These are phyloP conservation scores for Cynaeus angustus DNA, from an alignment of 2,888 invertebrate species.

Conservation along the genomic window DNA sequence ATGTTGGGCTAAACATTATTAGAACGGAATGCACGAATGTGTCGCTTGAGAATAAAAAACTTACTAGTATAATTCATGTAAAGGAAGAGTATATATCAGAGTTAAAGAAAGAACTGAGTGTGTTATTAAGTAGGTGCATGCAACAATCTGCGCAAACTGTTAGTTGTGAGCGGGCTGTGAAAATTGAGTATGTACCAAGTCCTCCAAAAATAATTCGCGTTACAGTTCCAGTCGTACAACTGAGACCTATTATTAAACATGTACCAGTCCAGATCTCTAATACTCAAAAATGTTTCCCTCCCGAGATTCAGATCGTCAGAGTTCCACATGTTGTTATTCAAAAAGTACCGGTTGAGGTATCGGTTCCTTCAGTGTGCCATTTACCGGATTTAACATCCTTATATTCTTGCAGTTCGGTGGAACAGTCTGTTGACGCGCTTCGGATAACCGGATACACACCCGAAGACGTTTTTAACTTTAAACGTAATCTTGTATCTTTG, in stretches of 20 bases:
- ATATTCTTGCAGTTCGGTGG: constrained; percentile 4
- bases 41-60: constrained; percentile 35
- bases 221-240: constrained; percentile 11
- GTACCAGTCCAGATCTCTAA: constrained; percentile 5
- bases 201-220: constrained; percentile 13
- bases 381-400: constrained; percentile 15
- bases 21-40: constrained; percentile 5
- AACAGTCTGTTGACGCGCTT: not conserved
- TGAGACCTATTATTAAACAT: constrained; percentile 21
- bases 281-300: constrained; percentile 8
- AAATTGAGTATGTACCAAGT: too few species aligned
- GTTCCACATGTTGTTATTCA: constrained; percentile 16
- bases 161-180: too few species aligned
- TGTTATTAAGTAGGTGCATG: too few species aligned
- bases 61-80: not conserved
- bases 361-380: constrained; percentile 1
- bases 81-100: constrained; percentile 31
- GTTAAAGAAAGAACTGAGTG: constrained; percentile 37
- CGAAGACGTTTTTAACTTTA: constrained; percentile 17
- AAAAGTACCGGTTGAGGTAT: constrained; percentile 5
- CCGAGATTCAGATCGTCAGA: constrained; percentile 5
- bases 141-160: too few species aligned
- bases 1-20: not conserved
- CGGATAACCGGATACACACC: not conserved
- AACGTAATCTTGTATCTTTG: constrained; percentile 15